Evolutionary conservation across 2,888 invertebrate species (phyloP).

Genomic region (Noctua comes): DNA sequence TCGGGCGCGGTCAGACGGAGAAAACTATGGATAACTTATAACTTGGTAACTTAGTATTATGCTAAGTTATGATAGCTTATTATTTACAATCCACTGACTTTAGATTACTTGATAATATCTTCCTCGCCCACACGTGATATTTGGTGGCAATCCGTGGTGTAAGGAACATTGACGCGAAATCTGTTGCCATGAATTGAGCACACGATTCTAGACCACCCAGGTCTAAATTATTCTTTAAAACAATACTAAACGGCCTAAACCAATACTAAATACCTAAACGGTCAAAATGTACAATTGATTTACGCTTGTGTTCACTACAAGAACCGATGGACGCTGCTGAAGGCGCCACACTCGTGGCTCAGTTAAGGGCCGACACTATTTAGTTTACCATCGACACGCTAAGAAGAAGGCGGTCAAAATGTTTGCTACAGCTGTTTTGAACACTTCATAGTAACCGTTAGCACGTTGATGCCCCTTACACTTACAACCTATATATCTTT

Average conservation of each 20-base stretch:
- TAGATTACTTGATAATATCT: constrained; percentile 30
- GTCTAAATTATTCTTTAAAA: not conserved
- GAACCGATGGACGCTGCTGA: not conserved
- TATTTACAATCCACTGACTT: constrained; percentile 34
- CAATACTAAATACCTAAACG: not conserved
- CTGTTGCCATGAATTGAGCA: not conserved
- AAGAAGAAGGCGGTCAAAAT: not conserved
- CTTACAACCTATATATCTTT: not conserved
- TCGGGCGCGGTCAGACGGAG: constrained; percentile 30
- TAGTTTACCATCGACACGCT: not conserved
- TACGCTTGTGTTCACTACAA: not conserved
- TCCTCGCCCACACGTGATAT: not conserved
- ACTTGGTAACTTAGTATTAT: constrained; percentile 25
- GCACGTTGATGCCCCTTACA: not conserved
- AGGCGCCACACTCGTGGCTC: not conserved
- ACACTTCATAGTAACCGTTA: not conserved
- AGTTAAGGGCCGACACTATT: not conserved
- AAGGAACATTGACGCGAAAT: not conserved
- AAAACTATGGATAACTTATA: constrained; percentile 37
- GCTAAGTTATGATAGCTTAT: constrained; percentile 31
- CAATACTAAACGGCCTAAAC: too few species aligned
- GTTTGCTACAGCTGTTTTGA: not conserved
- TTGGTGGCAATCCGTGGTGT: not conserved
- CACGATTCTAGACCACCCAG: not conserved
- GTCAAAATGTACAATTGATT: not conserved